phyloP scores from a whole-genome alignment of 2,888 invertebrate species.

The Odontocerum albicorne region DNA sequence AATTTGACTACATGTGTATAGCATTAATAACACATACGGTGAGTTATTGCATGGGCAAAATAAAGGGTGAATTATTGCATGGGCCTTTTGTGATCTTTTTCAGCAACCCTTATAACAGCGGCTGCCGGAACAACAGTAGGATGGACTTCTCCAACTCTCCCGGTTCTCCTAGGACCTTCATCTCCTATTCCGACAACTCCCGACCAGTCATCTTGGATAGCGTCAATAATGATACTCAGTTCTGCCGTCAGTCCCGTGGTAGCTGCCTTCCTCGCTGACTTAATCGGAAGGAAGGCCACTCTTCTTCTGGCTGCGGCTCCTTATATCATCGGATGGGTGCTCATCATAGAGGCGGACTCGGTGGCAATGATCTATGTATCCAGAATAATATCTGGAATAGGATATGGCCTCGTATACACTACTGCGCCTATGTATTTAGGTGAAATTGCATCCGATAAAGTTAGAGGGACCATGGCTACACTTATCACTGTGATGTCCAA shows the following conservation, averaged over 20 bases:
- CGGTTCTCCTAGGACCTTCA: slow-evolving; percentile 51
- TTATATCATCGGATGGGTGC: slow-evolving; percentile 64
- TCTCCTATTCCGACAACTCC: slow-evolving; percentile 57
- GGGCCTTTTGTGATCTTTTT: slow-evolving; percentile 39
- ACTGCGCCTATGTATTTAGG: slow-evolving; percentile 65
- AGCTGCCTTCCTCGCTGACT: slow-evolving; percentile 64
- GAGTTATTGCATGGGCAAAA: no score
- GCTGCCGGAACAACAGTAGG: slow-evolving; percentile 58
- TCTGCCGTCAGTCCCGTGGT: slow-evolving; percentile 65
- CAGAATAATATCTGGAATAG: slow-evolving; percentile 63
- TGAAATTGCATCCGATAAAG: slow-evolving; percentile 62
- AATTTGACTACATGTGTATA: no score
- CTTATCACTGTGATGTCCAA: slow-evolving; percentile 61
- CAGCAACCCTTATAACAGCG: slow-evolving; percentile 57
- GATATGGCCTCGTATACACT: slow-evolving; percentile 63
- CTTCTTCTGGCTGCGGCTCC: slow-evolving; percentile 62
- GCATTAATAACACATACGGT: no score
- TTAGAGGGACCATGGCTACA: slow-evolving; percentile 62
- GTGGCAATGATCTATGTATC: slow-evolving; percentile 61
- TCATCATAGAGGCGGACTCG: slow-evolving; percentile 61
- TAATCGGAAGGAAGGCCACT: slow-evolving; percentile 65
- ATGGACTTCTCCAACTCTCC: slow-evolving; percentile 65
- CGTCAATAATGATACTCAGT: slow-evolving; percentile 64
- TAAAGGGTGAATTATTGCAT: no score
- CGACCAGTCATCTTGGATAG: slow-evolving; percentile 65